Conservation (phyloP, 2,797 vertebrate genomes). For the Bovichtus diacanthus region DNA sequence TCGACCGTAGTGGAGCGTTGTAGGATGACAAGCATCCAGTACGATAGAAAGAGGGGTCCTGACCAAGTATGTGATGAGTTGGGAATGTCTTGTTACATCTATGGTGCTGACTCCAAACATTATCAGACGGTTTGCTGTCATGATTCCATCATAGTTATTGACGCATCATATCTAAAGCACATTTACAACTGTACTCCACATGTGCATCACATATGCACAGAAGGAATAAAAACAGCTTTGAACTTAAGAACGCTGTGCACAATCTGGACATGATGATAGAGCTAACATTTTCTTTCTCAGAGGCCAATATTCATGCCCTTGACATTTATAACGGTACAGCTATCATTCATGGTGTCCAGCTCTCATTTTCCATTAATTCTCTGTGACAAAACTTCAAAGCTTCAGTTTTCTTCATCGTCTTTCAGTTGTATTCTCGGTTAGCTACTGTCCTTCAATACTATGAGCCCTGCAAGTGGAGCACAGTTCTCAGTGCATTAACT, state of each 20-base stretch:
- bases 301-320: neutral
- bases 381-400: neutral
- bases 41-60: no score
- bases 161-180: neutral
- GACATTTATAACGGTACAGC: neutral
- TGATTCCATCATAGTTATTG: slow-evolving; percentile 10
- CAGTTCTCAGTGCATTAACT: neutral
- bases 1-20: no score
- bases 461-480: neutral
- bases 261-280: neutral
- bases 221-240: slow-evolving; percentile 1
- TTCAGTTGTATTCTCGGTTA: neutral
- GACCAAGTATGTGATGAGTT: no score
- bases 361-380: neutral
- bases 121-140: neutral
- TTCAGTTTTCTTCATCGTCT: neutral
- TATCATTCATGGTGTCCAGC: neutral
- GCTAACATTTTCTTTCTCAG: neutral
- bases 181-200: slow-evolving; percentile 18
- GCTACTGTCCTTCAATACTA: neutral
- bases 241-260: neutral
- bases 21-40: no score
- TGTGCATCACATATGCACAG: slow-evolving; percentile 19
- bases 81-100: neutral
- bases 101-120: neutral